phyloP scores from a whole-genome alignment of 2,113 vertebrate species.

The Pogonocichla stellata region DNA sequence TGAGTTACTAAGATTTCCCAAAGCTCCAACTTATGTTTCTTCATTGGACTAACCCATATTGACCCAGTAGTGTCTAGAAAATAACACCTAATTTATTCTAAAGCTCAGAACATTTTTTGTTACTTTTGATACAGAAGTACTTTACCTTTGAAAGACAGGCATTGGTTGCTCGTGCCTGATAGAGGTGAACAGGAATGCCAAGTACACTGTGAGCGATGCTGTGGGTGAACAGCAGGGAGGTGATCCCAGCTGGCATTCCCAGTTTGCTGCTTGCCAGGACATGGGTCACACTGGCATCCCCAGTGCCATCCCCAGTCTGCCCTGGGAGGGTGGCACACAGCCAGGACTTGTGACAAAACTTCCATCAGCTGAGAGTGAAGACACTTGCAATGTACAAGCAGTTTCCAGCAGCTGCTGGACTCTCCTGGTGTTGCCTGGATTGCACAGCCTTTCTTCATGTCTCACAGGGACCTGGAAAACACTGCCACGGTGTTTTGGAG shows the following conservation, averaged over 20 bases:
- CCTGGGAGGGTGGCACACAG: rapidly evolving
- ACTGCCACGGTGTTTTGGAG: rapidly evolving
- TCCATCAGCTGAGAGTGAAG: neutral
- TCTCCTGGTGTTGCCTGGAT: rapidly evolving
- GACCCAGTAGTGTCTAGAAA: neutral
- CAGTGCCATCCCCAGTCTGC: neutral
- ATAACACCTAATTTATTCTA: neutral
- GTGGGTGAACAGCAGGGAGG: neutral
- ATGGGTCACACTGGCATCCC: neutral
- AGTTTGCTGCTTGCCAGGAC: neutral
- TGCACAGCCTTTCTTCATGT: neutral
- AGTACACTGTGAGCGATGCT: rapidly evolving
- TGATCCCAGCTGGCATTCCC: neutral
- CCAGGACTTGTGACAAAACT: neutral
- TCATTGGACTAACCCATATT: neutral
- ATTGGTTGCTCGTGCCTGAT: neutral
- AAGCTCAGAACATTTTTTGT: neutral
- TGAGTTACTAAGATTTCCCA: neutral
- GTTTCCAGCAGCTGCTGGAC: neutral
- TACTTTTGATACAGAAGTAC: neutral
- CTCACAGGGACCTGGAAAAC: neutral
- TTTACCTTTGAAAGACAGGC: neutral
- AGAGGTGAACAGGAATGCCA: neutral
- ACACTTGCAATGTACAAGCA: rapidly evolving
- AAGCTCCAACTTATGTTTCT: neutral